phyloP scores from a whole-genome alignment of 1,140 invertebrate species.

The Cydia strobilella region DNA sequence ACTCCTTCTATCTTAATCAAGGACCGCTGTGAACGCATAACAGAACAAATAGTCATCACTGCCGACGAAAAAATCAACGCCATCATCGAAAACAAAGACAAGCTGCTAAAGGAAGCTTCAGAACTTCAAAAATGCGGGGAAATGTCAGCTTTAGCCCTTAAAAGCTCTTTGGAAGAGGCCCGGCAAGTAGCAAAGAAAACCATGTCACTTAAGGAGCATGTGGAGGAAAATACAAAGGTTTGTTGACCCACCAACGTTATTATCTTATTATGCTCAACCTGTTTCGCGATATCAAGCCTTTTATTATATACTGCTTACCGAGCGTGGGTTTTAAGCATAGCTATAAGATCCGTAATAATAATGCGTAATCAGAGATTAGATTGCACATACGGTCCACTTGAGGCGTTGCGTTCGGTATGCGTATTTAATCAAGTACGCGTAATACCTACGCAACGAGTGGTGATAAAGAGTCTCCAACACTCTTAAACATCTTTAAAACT shows the following conservation, averaged over 20 bases:
- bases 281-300: constrained; percentile 11
- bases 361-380: not conserved
- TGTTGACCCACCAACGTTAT: constrained; percentile 24
- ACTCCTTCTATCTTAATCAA: constrained; percentile 37
- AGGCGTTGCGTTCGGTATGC: not conserved
- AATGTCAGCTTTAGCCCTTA: constrained; percentile 59
- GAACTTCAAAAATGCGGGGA: constrained; percentile 65
- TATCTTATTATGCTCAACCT: constrained; percentile 15
- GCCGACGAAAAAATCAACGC: constrained; percentile 76
- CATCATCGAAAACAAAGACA: constrained; percentile 64
- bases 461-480: too few species aligned
- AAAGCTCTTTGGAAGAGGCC: constrained; percentile 64
- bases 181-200: constrained; percentile 59
- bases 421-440: not conserved
- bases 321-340: not conserved
- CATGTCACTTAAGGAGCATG: constrained; percentile 50
- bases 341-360: not conserved
- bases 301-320: not conserved
- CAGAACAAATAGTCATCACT: constrained; percentile 72
- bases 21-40: constrained; percentile 76
- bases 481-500: not conserved
- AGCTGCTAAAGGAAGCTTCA: constrained; percentile 57
- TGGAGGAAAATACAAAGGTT: constrained; percentile 62
- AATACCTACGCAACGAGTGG: too few species aligned
- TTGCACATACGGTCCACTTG: not conserved